Evolutionary conservation across 2,797 vertebrate species (phyloP).

Genomic region (Pseudochromis fuscus): DNA sequence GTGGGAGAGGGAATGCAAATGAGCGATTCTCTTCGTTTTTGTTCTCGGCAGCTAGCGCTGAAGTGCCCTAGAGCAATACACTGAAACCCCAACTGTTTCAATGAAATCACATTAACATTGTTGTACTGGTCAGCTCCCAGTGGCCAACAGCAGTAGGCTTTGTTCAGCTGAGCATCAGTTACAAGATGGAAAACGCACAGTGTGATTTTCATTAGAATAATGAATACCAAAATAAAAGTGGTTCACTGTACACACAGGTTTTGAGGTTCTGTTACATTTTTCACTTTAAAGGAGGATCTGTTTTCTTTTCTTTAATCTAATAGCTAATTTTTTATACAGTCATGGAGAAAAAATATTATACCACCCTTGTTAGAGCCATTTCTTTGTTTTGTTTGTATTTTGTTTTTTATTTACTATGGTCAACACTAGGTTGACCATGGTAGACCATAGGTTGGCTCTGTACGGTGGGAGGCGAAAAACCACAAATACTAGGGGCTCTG

Average conservation of each 20-base stretch:
- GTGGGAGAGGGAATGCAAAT: conserved; percentile 30
- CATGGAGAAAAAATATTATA: no score
- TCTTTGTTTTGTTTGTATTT: no score
- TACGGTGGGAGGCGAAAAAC: no score
- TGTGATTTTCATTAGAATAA: background rate
- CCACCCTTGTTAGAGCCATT: no score
- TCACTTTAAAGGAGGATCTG: no score
- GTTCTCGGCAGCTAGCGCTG: background rate
- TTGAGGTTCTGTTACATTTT: background rate
- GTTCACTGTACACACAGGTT: background rate
- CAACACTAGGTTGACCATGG: no score
- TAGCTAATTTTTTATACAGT: no score
- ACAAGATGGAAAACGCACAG: conserved; percentile 1
- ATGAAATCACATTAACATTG: background rate
- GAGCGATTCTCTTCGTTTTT: background rate
- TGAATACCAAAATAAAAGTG: background rate
- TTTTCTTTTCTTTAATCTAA: no score
- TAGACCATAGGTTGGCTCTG: no score
- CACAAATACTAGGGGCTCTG: no score
- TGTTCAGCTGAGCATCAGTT: conserved; percentile 2
- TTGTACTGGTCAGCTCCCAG: conserved; percentile 4
- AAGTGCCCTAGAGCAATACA: conserved; percentile 41
- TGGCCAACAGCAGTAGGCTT: background rate
- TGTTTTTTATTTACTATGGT: no score
- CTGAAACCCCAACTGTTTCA: conserved; percentile 1